phyloP scores from a whole-genome alignment of 2,888 invertebrate genomes.

The Magallana nippona region DNA sequence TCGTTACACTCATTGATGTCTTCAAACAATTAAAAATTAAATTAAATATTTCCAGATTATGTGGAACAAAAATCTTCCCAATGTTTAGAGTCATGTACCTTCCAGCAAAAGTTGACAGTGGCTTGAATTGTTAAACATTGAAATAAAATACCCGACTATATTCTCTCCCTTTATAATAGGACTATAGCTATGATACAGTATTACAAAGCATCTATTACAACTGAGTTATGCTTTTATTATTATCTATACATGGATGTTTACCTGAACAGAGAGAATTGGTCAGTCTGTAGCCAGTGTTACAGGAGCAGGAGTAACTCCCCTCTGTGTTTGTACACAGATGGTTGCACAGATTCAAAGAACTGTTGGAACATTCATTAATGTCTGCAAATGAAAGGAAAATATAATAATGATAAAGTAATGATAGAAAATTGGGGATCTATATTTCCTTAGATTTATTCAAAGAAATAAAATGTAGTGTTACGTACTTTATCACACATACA shows the following conservation, averaged over 20 bases:
- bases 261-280: constrained; percentile 25
- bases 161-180: too few relatives aligned
- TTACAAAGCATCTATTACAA: too few relatives aligned
- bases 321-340: constrained; percentile 50
- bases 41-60: too few relatives aligned
- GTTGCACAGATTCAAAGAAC: constrained; percentile 40
- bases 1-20: constrained; percentile 47
- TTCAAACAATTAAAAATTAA: constrained; percentile 4
- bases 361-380: constrained; percentile 44
- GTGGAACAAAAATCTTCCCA: too few relatives aligned
- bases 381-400: constrained; percentile 40
- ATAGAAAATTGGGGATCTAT: too few relatives aligned
- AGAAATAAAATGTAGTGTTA: background rate
- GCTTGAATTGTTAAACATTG: too few relatives aligned
- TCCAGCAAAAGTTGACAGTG: too few relatives aligned
- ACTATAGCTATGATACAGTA: too few relatives aligned
- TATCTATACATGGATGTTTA: background rate
- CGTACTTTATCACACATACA: background rate
- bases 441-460: too few relatives aligned
- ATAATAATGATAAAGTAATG: background rate
- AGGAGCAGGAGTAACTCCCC: constrained; percentile 47
- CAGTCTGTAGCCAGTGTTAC: constrained; percentile 38
- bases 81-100: background rate
- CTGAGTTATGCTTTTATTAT: too few relatives aligned
- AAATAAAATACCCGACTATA: too few relatives aligned